A percentile compares a stretch with the other conserved stretches of the same genome.
phyloP scores from a whole-genome alignment of 2,888 invertebrate genomes.

The Synanthedon andrenaeformis region DNA sequence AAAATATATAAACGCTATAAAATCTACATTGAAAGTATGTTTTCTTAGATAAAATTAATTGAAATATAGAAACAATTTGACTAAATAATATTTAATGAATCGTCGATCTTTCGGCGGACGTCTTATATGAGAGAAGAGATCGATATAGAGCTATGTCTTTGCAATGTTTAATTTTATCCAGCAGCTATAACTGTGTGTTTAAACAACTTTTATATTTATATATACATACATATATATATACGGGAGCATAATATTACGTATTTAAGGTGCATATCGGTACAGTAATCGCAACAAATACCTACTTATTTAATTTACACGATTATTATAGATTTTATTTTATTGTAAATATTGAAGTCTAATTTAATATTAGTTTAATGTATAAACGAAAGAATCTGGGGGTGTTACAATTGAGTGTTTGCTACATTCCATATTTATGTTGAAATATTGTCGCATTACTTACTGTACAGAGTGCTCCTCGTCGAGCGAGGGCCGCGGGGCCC shows the following conservation, averaged over 20 bases:
- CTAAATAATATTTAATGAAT: slow-evolving; percentile 63
- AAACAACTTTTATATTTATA: slow-evolving; percentile 69
- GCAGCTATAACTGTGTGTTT: slow-evolving; percentile 63
- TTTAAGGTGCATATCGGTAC: slow-evolving; percentile 62
- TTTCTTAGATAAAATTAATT: slow-evolving; percentile 68
- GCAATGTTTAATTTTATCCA: slow-evolving; percentile 54
- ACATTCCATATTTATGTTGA: slow-evolving; percentile 72
- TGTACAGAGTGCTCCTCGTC: slow-evolving; percentile 25
- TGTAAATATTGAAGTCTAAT: slow-evolving; percentile 66
- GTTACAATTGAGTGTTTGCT: slow-evolving; percentile 67
- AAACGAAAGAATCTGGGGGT: slow-evolving; percentile 53
- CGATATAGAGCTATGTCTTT: too few relatives aligned
- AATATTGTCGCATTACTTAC: slow-evolving; percentile 50
- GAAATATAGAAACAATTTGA: slow-evolving; percentile 60
- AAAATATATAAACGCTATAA: slow-evolving; percentile 57
- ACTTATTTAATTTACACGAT: slow-evolving; percentile 41
- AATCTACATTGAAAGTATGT: slow-evolving; percentile 62
- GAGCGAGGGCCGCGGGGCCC: slow-evolving; percentile 14
- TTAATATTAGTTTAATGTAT: slow-evolving; percentile 63
- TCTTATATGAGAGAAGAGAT: slow-evolving; percentile 47
- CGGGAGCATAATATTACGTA: too few relatives aligned
- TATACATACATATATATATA: too few relatives aligned
- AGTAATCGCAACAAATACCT: slow-evolving; percentile 48
- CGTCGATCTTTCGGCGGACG: slow-evolving; percentile 43
- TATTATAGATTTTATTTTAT: slow-evolving; percentile 64